phyloP scores from a whole-genome alignment of 2,113 vertebrate genomes.

The Malurus cyaneus region DNA sequence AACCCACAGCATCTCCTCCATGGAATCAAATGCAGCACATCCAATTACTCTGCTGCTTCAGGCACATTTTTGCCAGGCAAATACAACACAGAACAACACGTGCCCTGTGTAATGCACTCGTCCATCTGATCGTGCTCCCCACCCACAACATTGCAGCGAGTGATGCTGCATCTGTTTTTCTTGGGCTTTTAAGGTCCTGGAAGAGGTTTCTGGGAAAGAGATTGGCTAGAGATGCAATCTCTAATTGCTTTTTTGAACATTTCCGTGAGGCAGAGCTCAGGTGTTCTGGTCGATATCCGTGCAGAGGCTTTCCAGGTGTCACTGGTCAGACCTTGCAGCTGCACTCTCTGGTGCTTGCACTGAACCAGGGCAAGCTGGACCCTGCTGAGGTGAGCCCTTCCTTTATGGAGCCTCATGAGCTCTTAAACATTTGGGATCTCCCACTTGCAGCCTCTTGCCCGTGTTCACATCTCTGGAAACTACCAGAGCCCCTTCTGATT shows the following conservation, averaged over 20 bases:
- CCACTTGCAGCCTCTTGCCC: neutral
- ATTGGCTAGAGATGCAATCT: neutral
- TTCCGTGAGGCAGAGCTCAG: neutral
- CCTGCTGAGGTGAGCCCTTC: neutral
- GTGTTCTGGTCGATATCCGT: neutral
- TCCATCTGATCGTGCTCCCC: neutral
- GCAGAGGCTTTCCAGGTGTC: neutral
- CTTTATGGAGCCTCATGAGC: neutral
- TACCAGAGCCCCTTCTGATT: neutral
- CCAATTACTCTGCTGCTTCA: neutral
- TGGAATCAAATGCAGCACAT: neutral
- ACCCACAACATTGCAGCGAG: neutral
- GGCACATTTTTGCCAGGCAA: neutral
- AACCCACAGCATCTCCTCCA: neutral
- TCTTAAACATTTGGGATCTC: neutral
- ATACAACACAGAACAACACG: neutral
- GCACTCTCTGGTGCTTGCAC: neutral
- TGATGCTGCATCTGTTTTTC: neutral
- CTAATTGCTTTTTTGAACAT: neutral
- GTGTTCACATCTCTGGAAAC: neutral
- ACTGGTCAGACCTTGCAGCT: neutral
- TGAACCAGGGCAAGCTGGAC: neutral
- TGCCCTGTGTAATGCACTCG: neutral
- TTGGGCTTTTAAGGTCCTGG: neutral
- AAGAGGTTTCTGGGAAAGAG: neutral